A percentile compares a stretch with the other conserved stretches of the same genome.
phyloP scores from a whole-genome alignment of 2,113 vertebrate genomes.

The Bostrychus sinensis region DNA sequence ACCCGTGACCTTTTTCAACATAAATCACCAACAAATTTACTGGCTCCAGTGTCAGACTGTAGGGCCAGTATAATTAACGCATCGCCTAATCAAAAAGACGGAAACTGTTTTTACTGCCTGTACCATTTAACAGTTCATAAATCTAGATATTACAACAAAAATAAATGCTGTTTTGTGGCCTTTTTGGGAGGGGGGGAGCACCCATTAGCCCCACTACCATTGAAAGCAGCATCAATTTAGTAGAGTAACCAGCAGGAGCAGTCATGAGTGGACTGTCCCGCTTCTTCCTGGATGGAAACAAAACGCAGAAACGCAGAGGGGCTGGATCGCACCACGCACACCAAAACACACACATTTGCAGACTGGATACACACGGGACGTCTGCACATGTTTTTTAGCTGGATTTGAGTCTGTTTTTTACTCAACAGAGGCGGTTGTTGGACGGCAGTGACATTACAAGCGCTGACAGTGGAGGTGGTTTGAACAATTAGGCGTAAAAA shows the following conservation, averaged over 20 bases:
- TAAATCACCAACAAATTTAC: too few relatives aligned
- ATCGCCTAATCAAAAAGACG: too few relatives aligned
- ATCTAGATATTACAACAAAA: too few relatives aligned
- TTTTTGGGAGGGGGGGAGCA: neutral
- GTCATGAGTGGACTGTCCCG: constrained; percentile 6
- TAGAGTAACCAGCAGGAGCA: constrained; percentile 38
- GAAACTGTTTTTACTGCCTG: too few relatives aligned
- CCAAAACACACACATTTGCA: neutral
- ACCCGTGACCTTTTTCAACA: too few relatives aligned
- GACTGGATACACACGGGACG: neutral
- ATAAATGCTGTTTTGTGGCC: too few relatives aligned
- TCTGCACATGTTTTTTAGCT: constrained; percentile 7
- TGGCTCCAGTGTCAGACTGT: too few relatives aligned
- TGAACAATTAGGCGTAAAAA: neutral
- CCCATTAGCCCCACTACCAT: neutral
- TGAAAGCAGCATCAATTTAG: constrained; percentile 43
- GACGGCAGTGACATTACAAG: neutral
- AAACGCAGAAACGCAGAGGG: neutral
- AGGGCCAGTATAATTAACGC: too few relatives aligned
- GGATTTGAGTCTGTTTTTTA: neutral
- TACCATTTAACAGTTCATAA: too few relatives aligned
- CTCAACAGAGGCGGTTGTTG: neutral
- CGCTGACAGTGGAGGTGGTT: constrained; percentile 24
- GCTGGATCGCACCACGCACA: neutral
- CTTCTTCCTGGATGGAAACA: constrained; percentile 58